Evolutionary conservation across 2,888 invertebrate genomes (phyloP), one percentile per base, ranked within the genome.

Genomic region (Blomia tropicalis): DNA sequence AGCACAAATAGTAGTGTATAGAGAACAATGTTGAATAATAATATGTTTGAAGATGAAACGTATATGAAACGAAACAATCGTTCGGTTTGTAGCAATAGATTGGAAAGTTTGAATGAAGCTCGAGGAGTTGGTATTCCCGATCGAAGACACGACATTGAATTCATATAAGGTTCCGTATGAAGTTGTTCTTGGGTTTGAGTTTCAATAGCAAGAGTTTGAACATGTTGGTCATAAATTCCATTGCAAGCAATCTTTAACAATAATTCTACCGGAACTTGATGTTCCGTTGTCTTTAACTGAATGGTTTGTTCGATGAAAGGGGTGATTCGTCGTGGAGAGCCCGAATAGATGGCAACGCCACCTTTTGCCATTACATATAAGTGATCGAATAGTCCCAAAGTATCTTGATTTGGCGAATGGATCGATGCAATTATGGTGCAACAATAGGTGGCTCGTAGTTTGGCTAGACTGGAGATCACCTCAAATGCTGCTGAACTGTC

Each of bases 321-420:
- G 11, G 7, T 7, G 14, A 47, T 22, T 7, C 22, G 11, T 11
- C 14, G 7, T n/a, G 56, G 56, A 14, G 56, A 14, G n/a, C 56
- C 56, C 19, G 56, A 56, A 36, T 32, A 56, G 29, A 56, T 56
- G 56, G n/a, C 11, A 4, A 56, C 56, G 11, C 56, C 56, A 29
- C 56, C 47, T 14, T 22, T 14, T n/a, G 56, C 56, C 4, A 56
- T 14, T 19, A 56, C 29, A 36, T 56, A 56, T 36, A 56, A 22
- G 11, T 56, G 25, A 36, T 56, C 56, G 29, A 56, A 56, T n/a
- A 32, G 25, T 23, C 19, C 22, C 25, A 56, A 17, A 19, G 23
- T 31, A 14, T 56, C 56, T 19, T 17, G 17, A 25, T 36, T 56
- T 4, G 56, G 56, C 29, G 23, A 14, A 22, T 56, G 56, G 11